Evolutionary conservation across 2,888 invertebrate genomes (phyloP), one percentile per base, ranked within the genome.

Genomic region (Gryllus longicercus): DNA sequence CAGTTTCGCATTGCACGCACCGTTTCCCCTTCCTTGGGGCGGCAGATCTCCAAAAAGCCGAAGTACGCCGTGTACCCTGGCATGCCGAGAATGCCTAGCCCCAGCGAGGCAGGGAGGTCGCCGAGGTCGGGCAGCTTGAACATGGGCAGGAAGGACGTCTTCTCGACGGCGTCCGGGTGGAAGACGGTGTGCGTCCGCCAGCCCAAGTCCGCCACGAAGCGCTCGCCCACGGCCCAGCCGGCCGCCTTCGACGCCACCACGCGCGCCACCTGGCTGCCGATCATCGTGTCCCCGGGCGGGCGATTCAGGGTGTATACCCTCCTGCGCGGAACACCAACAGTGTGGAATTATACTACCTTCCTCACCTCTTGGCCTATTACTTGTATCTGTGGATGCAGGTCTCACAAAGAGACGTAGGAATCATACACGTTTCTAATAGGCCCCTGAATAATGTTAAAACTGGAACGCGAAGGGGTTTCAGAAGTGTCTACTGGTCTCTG

Each of bases 21-120:
- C 0, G 92, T 92, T 86, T 95, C 94, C 14, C 93, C 94, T 5
- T 89, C 83, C 86, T 93, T 92, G 2, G 94, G 93, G 81, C 91
- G 86, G 83, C 93, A 94, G 81, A 94, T 87, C 83, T 94, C 92
- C 82, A 92, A 86, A 16, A 94, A 87, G 1, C 94, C 95, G 87
- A 94, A 94, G 84, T 93, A 93, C 0, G 94, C 93, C 3, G 94
- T 93, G 83, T 91, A 91, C 49, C 86, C 87, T 63, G 86, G 86
- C 85, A 86, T 86, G 74, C 87, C 87, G 11, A 87, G 81, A 11
- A 84, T 82, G 50, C 87, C 87, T 2, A 87, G 82, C 12, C 85
- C 84, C 75, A 85, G 83, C 0, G 86, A 86, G 25, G 84, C 83
- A 2, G 86, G 84, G 2, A 86, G 82, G n/a, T 84, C 83, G 21